A percentile compares a stretch with the other conserved stretches of the same genome.
phyloP scores from a whole-genome alignment of 2,797 vertebrate genomes.

The Poeciliopsis turneri region DNA sequence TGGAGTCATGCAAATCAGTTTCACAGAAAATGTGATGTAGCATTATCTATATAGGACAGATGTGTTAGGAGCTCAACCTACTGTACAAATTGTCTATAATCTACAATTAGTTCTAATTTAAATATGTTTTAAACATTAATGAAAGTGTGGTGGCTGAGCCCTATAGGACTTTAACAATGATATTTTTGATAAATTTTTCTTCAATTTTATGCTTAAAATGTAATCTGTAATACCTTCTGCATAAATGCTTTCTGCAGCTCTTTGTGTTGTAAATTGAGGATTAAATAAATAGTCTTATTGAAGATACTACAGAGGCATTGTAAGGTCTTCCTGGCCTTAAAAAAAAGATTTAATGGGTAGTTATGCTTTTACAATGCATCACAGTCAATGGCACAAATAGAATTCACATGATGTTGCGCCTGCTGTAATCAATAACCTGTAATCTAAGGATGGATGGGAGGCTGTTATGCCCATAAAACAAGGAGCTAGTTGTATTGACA shows the following conservation, averaged over 20 bases:
- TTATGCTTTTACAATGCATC: constrained; percentile 55
- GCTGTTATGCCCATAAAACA: constrained; percentile 78
- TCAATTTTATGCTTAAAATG: not conserved
- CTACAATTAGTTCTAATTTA: not conserved
- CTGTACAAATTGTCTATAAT: not conserved
- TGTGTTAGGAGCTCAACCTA: not conserved
- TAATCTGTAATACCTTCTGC: not conserved
- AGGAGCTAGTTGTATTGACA: constrained; percentile 75
- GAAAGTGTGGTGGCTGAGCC: not conserved
- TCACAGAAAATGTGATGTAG: not conserved
- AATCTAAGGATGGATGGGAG: constrained; percentile 73
- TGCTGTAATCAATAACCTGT: constrained; percentile 75
- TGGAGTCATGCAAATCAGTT: not conserved
- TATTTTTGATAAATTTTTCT: not conserved
- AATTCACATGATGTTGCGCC: constrained; percentile 71
- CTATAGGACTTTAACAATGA: not conserved
- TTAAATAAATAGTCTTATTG: constrained; percentile 4
- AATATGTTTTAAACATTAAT: not conserved
- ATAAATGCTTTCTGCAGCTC: not conserved
- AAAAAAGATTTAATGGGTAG: constrained; percentile 44
- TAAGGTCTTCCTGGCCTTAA: constrained; percentile 3
- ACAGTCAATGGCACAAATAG: constrained; percentile 55
- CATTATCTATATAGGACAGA: not conserved
- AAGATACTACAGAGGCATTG: not conserved
- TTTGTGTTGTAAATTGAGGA: not conserved